Evolutionary conservation across 2,113 vertebrate species (phyloP).

Genomic region (mouse (Mus musculus)): DNA sequence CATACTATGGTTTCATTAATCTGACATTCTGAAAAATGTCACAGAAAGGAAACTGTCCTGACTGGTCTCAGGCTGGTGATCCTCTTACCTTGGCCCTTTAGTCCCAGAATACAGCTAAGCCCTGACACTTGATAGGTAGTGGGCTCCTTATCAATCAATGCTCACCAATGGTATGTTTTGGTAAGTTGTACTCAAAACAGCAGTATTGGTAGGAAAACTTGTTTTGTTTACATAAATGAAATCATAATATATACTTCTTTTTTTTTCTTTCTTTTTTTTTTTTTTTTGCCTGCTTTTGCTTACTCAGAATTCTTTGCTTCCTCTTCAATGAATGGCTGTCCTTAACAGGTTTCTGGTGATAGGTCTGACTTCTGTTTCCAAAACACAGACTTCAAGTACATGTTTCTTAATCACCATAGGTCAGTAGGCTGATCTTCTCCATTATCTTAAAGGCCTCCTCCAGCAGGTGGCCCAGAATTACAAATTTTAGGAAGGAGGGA

Average conservation of each 20-base stretch:
- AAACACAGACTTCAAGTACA: background rate
- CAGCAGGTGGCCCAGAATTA: background rate
- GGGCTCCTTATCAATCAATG: background rate
- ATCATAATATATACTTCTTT: background rate
- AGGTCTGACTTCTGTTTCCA: constrained; percentile 3
- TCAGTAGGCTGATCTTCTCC: background rate
- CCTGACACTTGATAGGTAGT: background rate
- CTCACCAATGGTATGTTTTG: background rate
- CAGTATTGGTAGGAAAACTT: background rate
- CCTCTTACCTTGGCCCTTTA: background rate
- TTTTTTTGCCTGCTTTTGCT: background rate
- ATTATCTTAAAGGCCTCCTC: background rate
- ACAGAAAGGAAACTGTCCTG: background rate
- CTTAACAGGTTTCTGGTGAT: constrained; percentile 9
- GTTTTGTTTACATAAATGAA: background rate
- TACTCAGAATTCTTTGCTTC: background rate
- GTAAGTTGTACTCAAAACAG: background rate
- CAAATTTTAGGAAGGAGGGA: background rate
- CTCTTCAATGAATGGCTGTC: background rate
- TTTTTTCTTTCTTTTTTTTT: background rate
- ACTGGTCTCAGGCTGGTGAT: background rate
- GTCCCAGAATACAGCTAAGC: background rate
- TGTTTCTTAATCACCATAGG: background rate
- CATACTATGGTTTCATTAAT: background rate
- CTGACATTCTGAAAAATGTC: background rate